Base-by-base conservation (phyloP, 2,888 invertebrate genomes). In the Amblyjoppa fuscipennis region DNA sequence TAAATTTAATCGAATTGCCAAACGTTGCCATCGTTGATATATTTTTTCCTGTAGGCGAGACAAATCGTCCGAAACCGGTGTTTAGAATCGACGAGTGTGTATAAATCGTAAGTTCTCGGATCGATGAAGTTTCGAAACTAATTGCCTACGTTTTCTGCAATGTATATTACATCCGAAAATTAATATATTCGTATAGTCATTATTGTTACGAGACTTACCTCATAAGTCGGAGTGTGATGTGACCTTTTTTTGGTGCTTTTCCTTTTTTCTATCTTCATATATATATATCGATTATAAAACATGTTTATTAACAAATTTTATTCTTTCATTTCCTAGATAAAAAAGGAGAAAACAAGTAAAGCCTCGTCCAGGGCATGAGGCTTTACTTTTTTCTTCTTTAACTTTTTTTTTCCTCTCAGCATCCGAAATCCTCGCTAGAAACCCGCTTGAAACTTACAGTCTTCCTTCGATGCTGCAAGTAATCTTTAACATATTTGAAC, bases 291-390 rank as follows among this genome's bases (percentile, higher is more conserved):
- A n/a, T 77, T 53, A 68, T 68, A 34, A 34, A 66, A 56, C 56
- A 68, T 53, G 53, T 66, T 68, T 45, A 41, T 77, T 77, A 68
- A 77, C 77, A 77, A 77, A 20, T 13, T 3, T 38, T 68, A 68
- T 68, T 41, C 68, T 77, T 68, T 77, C 25, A 34, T 76, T 68
- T 25, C 34, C 49, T 49, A 9, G 66, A 64, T 20, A 56, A 51
- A 76, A 76, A 34, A 34, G 34, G 5, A 41, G n/a, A n/a, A 20
- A 53, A 51, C n/a, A 53, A 34, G 53, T n/a, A 20, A 45, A 64
- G 1, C n/a, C n/a, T 16, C 49, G n/a, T 64, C 61, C 59, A 75
- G 25, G 28, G 16, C 45, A n/a, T 5, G 53, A 53, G 5, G n/a
- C n/a, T 64, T 28, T 28, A 59, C 59, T 34, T n/a, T 64, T 16